These are phyloP conservation scores for Ochropleura plecta DNA, from an alignment of 2,888 invertebrate species.

Conservation along the genomic window DNA sequence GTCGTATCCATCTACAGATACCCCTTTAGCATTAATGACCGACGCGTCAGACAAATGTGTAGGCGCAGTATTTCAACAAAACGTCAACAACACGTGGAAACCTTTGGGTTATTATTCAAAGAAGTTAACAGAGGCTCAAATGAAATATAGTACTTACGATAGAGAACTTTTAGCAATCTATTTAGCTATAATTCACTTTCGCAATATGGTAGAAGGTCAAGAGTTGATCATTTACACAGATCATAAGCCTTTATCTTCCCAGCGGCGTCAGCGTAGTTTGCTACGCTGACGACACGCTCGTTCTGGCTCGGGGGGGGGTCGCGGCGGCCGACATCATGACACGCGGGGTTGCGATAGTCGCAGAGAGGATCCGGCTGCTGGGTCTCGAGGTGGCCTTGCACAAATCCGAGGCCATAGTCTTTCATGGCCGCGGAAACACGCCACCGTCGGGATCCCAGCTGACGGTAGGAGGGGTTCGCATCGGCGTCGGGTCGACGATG, in stretches of 20 bases:
- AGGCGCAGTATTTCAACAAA: slow-evolving; percentile 5
- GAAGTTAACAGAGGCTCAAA: slow-evolving; percentile 3
- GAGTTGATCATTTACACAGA: background rate
- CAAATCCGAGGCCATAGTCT: too few species aligned
- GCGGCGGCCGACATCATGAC: too few species aligned
- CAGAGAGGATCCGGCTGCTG: too few species aligned
- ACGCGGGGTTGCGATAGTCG: too few species aligned
- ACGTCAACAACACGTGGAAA: background rate
- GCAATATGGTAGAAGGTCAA: background rate
- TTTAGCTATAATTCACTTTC: background rate
- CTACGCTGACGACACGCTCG: too few species aligned
- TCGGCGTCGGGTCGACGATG: too few species aligned
- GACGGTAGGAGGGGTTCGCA: too few species aligned
- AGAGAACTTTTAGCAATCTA: background rate
- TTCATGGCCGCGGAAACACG: too few species aligned
- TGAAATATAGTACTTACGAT: slow-evolving; percentile 1
- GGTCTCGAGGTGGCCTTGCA: too few species aligned
- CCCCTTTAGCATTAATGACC: slow-evolving; percentile 12
- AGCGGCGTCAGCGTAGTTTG: too few species aligned
- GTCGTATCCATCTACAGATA: background rate
- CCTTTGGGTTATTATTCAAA: slow-evolving; percentile 14
- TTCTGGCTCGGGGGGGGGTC: too few species aligned
- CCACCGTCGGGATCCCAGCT: too few species aligned
- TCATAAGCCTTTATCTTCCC: background rate
- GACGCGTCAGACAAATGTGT: slow-evolving; percentile 18